Base-by-base conservation (phyloP, 2,888 invertebrate species). In the Ochropacha duplaris region DNA sequence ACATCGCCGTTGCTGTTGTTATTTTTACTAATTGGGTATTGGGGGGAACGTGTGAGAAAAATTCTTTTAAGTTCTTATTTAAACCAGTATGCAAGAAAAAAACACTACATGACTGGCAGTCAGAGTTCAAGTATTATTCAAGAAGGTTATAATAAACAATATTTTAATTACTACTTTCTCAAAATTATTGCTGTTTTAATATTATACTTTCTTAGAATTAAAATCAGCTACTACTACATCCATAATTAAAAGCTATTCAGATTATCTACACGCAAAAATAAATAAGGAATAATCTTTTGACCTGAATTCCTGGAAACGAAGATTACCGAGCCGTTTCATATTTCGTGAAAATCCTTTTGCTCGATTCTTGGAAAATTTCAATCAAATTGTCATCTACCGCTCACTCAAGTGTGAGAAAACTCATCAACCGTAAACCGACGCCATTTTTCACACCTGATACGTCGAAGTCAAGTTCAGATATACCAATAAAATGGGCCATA, bases 381-480 rank as follows among this genome's bases (percentile, higher is more conserved):
- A 54, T 57, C 49, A 51, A 44, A 54, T 50, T 36, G 44, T 50
- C 50, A 56, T 26, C 54, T 56, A 50, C 44, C n/a, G 24, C 28
- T 34, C 28, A 16, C 16, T 56, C 26, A 22, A 49, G 58, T 52
- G 44, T 54, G 39, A 14, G 49, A 71, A 67, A 70, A 49, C 70
- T 72, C 68, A 72, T 78, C 73, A 70, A 68, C 66, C 68, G 72
- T 68, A 74, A 80, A 75, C 74, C 75, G 66, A 72, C 62, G 74
- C 76, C 79, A 81, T 84, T 79, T 75, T 79, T 81, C 79, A 79
- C 84, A 86, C 85, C 83, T 86, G 85, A 81, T 74, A 75, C 78
- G 65, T 58, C 68, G 62, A 72, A 71, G 76, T 73, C 71, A 69
- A 68, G 66, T 75, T 74, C 77, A 73, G 77, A 78, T 72, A 74